Conservation (phyloP, 2,888 invertebrate genomes). For the Quadroppia sp. region DNA sequence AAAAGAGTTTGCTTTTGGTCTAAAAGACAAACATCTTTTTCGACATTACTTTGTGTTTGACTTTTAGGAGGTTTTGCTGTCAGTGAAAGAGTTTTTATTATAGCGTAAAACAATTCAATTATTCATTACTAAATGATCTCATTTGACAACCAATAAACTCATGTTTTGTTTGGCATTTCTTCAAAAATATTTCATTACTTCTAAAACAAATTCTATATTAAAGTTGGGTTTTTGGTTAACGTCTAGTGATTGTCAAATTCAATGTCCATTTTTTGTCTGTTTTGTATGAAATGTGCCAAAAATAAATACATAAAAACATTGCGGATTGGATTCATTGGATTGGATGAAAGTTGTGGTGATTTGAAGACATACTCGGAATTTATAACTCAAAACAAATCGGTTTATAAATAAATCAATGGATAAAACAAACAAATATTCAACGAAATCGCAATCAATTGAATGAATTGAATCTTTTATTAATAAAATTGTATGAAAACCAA, state of each 20-base stretch:
- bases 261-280: background rate
- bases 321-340: background rate
- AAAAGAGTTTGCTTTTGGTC: background rate
- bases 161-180: background rate
- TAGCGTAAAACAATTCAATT: background rate
- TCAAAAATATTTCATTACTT: too few relatives aligned
- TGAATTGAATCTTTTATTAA: background rate
- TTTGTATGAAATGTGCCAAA: background rate
- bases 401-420: background rate
- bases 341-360: background rate
- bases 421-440: background rate
- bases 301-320: background rate
- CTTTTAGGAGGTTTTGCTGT: slow-evolving; percentile 28
- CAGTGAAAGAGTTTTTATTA: slow-evolving; percentile 5
- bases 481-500: background rate
- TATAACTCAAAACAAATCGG: background rate
- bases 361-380: background rate
- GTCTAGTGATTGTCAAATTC: slow-evolving; percentile 5
- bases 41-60: background rate
- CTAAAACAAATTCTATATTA: too few relatives aligned
- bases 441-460: background rate
- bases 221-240: background rate
- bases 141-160: slow-evolving; percentile 20
- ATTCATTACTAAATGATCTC: background rate
- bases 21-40: background rate